phyloP scores from a whole-genome alignment of 2,113 vertebrate genomes.

The Sebastes fasciatus region DNA sequence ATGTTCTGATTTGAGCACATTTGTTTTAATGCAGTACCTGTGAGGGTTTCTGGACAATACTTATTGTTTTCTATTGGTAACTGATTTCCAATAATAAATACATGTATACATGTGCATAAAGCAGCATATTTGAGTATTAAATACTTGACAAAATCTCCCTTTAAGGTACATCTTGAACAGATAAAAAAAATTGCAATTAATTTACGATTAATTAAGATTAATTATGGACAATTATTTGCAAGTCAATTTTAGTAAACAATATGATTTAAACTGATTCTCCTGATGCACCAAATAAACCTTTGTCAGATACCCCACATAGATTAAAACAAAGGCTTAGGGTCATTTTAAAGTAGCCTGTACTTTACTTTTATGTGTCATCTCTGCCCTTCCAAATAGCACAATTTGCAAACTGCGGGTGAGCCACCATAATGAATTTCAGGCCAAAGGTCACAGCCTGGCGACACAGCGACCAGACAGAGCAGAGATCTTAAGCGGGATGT shows the following conservation, averaged over 20 bases:
- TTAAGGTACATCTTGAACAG: too few relatives aligned
- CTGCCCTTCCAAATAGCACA: neutral
- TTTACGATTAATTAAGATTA: too few relatives aligned
- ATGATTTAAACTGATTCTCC: neutral
- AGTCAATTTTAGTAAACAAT: neutral
- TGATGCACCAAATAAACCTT: neutral
- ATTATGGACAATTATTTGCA: neutral
- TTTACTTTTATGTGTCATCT: neutral
- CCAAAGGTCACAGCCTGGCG: conserved; percentile 66
- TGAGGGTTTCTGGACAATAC: too few relatives aligned
- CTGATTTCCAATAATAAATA: too few relatives aligned
- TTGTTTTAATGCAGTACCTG: too few relatives aligned
- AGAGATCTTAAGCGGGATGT: conserved; percentile 20
- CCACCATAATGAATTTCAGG: conserved; percentile 53
- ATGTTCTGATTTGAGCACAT: too few relatives aligned
- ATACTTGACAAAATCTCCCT: too few relatives aligned
- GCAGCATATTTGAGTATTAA: too few relatives aligned
- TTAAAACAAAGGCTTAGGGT: neutral
- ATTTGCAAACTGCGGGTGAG: conserved; percentile 33
- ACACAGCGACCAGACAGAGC: conserved; percentile 60
- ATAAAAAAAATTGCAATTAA: too few relatives aligned
- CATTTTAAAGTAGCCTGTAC: neutral
- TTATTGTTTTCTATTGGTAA: too few relatives aligned
- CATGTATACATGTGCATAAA: too few relatives aligned
- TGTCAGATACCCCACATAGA: neutral